phyloP scores from a whole-genome alignment of 1,140 invertebrate genomes.

The Cydia strobilella region DNA sequence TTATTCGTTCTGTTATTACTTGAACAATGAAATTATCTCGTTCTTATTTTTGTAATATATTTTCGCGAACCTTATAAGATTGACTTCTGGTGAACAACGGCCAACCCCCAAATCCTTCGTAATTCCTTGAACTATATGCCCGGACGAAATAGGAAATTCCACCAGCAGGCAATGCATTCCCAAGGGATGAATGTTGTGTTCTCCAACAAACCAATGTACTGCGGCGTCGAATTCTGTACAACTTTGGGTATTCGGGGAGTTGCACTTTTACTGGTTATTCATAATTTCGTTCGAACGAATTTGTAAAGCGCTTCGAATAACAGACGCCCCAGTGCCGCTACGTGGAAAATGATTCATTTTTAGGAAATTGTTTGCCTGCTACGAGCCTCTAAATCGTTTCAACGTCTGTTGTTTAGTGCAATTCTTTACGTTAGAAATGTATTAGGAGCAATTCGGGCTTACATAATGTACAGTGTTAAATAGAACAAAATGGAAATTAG shows the following conservation, averaged over 20 bases:
- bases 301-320: neutral
- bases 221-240: neutral
- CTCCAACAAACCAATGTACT: neutral
- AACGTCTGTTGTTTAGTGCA: conserved; percentile 9
- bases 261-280: neutral
- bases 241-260: neutral
- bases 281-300: neutral
- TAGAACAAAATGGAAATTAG: neutral
- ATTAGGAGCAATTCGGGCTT: neutral
- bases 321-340: neutral
- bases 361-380: conserved; percentile 26
- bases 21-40: neutral
- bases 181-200: neutral
- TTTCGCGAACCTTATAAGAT: conserved; percentile 2
- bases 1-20: neutral
- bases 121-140: conserved; percentile 23
- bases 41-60: neutral
- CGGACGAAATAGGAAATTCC: conserved; percentile 28
- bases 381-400: neutral
- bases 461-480: neutral
- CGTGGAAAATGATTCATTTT: conserved; percentile 27
- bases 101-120: conserved; percentile 20
- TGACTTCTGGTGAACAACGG: conserved; percentile 12
- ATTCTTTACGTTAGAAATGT: neutral
- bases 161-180: neutral